Conservation (phyloP, 2,113 vertebrate genomes). For the Edolisoma coerulescens region DNA sequence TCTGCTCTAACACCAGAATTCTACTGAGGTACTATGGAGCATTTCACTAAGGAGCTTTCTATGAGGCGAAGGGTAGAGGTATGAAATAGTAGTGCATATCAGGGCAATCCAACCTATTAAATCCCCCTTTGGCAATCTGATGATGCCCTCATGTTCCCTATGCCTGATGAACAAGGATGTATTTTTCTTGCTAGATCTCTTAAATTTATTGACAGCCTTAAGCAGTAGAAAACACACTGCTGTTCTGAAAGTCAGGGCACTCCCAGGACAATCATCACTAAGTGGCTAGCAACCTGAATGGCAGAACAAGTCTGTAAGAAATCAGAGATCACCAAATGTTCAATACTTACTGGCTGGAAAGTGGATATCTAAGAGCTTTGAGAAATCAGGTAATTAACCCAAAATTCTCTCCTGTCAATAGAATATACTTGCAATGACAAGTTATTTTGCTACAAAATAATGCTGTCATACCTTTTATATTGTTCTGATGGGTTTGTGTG, state of each 20-base stretch:
- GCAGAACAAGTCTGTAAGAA: not conserved
- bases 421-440: not conserved
- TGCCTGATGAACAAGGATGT: not conserved
- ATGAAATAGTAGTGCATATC: not conserved
- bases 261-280: not conserved
- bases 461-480: not conserved
- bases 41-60: not conserved
- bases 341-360: not conserved
- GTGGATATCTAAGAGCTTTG: not conserved
- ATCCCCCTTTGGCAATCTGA: not conserved
- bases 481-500: not conserved
- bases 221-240: slow-evolving; percentile 23
- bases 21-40: not conserved
- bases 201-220: slow-evolving; percentile 48
- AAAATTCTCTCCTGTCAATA: slow-evolving; percentile 23
- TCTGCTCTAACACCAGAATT: not conserved
- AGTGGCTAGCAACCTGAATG: not conserved
- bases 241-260: not conserved
- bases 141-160: not conserved
- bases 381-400: slow-evolving; percentile 38
- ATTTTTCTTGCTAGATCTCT: not conserved
- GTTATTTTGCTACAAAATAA: not conserved
- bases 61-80: not conserved
- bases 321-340: not conserved
- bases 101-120: not conserved